Base-by-base conservation (phyloP, 2,888 invertebrate genomes). In the Sipunculus nudus region DNA sequence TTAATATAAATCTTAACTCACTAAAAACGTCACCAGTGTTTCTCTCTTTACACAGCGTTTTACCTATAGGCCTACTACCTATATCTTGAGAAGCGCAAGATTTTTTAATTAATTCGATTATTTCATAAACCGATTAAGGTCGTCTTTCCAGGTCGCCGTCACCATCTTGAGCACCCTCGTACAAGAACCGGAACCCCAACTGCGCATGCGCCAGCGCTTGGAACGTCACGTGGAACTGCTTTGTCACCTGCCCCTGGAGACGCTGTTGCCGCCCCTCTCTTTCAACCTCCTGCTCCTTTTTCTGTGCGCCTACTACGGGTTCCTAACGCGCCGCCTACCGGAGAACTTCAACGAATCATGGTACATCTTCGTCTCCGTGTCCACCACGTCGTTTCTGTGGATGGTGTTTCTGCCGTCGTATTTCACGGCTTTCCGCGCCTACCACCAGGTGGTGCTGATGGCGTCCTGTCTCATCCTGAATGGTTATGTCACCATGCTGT, bases 151-250 rank as follows among this genome's bases (percentile, higher is more conserved):
- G n/a, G n/a, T n/a, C n/a, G n/a, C n/a, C n/a, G n/a, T n/a, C n/a
- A n/a, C n/a, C n/a, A n/a, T n/a, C n/a, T n/a, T n/a, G n/a, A 19
- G 25, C 5, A 23, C 26, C 16, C 19, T 43, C 5, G 29, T 28
- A 5, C 16, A 21, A 13, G 38, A 26, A 3, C 28, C 53, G n/a
- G 31, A 28, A 59, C 67, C 28, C 5, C 26, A 21, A 5, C 26
- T 35, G 21, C 19, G 25, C 3, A 72, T 73, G 72, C 73, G 73
- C 1, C 60, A 68, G 40, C 40, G 50, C 26, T 73, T 67, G 5
- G 68, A 70, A 53, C 65, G 67, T 29, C 66, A 67, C 52, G 77
- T 77, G 39, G 75, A 74, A 53, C 52, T 70, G 53, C 63, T 61
- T 47, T 77, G 76, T 58, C 61, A 65, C 31, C 64, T 74, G 28